These are phyloP conservation scores for Metaphire vulgaris DNA, from an alignment of 1,140 invertebrate species.

Conservation along the genomic window DNA sequence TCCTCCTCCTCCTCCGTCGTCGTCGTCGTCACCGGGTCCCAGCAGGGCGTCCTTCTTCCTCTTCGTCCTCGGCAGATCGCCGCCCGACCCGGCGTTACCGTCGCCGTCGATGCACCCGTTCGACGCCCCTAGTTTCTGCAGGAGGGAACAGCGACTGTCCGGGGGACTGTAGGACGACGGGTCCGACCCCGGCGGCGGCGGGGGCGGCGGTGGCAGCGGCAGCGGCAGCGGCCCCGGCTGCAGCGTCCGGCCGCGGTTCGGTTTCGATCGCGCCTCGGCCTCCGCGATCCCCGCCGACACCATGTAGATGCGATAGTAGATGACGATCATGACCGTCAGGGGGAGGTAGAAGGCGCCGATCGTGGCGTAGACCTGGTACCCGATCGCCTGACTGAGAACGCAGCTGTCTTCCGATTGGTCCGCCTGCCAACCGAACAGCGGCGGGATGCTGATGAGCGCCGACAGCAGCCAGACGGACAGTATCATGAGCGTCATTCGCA, in stretches of 20 bases:
- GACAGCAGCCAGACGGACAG: conserved; percentile 52
- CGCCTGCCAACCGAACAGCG: conserved; percentile 50
- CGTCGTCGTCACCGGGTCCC: neutral
- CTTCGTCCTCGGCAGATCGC: no score
- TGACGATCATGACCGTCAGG: conserved; percentile 77
- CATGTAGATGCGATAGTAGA: conserved; percentile 86
- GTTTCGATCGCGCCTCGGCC: conserved; percentile 41
- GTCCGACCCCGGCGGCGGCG: neutral
- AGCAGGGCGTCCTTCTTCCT: neutral
- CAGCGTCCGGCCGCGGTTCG: conserved; percentile 10
- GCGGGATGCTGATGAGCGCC: conserved; percentile 54
- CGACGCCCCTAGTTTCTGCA: neutral
- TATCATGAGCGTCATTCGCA: conserved; percentile 52
- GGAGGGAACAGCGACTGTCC: neutral
- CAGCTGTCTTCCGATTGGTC: conserved; percentile 56
- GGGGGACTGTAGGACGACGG: neutral
- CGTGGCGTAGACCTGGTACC: conserved; percentile 64
- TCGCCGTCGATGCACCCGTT: neutral
- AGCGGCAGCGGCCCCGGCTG: neutral
- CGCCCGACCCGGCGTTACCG: no score
- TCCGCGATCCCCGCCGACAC: conserved; percentile 53
- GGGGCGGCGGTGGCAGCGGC: neutral
- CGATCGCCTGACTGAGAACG: conserved; percentile 85
- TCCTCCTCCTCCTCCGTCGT: no score
- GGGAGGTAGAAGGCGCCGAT: conserved; percentile 84